A percentile compares a stretch with the other conserved stretches of the same genome.
These are phyloP conservation scores for Drosophila sordidapex DNA, from an alignment of 2,888 invertebrate genomes.

Conservation along the genomic window DNA sequence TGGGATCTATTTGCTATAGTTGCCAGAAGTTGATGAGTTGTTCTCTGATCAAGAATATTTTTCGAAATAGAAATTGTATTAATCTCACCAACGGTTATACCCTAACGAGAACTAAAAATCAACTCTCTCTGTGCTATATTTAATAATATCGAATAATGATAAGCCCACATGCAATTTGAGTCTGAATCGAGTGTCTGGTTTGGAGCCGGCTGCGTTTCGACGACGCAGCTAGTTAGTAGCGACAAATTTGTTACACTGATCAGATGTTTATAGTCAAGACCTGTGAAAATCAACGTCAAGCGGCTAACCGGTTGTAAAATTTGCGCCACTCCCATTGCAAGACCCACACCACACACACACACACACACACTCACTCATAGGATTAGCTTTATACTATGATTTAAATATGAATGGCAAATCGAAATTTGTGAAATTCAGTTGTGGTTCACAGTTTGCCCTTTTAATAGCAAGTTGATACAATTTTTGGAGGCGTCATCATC, in stretches of 20 bases:
- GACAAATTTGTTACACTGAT: slow-evolving; percentile 49
- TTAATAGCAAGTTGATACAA: slow-evolving; percentile 8
- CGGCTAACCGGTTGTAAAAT: slow-evolving; percentile 55
- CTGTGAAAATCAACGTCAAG: slow-evolving; percentile 19
- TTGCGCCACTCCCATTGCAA: slow-evolving; percentile 13
- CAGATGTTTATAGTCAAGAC: slow-evolving; percentile 52
- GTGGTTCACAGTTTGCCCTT: slow-evolving; percentile 27
- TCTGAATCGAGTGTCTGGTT: slow-evolving; percentile 31
- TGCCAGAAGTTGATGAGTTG: too few relatives aligned
- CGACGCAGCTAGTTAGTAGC: neutral
- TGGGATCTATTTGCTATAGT: neutral
- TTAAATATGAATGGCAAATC: slow-evolving; percentile 6
- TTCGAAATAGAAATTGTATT: neutral
- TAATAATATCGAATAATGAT: neutral
- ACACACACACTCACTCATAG: neutral
- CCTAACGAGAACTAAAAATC: too few relatives aligned
- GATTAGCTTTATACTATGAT: slow-evolving; percentile 6
- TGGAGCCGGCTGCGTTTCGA: neutral
- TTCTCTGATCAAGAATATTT: too few relatives aligned
- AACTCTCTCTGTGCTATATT: neutral
- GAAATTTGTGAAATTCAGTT: slow-evolving; percentile 22
- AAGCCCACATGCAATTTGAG: neutral
- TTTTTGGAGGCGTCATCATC: slow-evolving; percentile 52
- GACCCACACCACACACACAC: slow-evolving; percentile 3
- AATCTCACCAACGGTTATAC: neutral